Evolutionary conservation across 2,888 invertebrate genomes (phyloP).

Genomic region (Sericinus montela): DNA sequence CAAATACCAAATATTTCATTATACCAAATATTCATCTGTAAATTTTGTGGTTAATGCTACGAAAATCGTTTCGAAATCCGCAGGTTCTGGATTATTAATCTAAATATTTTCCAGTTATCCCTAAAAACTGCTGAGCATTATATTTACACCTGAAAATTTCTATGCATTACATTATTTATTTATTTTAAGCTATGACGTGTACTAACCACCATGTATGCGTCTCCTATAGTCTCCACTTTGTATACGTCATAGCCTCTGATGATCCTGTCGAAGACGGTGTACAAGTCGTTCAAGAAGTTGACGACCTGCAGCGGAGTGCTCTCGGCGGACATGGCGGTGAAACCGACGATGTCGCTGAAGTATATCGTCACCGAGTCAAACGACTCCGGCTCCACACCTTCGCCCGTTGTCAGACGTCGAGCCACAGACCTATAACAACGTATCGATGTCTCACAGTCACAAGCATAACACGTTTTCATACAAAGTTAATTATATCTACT

Average conservation of each 20-base stretch:
- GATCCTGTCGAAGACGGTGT: conserved; percentile 97
- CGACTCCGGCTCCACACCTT: conserved; percentile 94
- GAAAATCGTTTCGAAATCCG: too few species aligned
- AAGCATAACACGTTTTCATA: neutral
- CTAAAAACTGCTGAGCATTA: neutral
- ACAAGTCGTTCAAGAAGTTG: conserved; percentile 97
- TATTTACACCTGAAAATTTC: neutral
- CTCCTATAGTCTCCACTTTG: conserved; percentile 97
- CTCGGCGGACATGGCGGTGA: conserved; percentile 96
- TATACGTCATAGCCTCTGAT: conserved; percentile 98
- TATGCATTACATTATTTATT: neutral
- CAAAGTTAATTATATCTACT: conserved; percentile 10
- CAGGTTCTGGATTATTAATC: too few species aligned
- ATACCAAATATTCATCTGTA: too few species aligned
- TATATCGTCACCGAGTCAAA: conserved; percentile 97
- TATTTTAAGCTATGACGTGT: neutral
- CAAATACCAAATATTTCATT: too few species aligned
- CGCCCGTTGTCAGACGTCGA: conserved; percentile 90
- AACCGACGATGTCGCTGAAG: conserved; percentile 98
- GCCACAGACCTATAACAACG: conserved; percentile 88
- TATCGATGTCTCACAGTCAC: conserved; percentile 8
- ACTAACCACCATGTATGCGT: conserved; percentile 84
- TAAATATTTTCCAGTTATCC: too few species aligned
- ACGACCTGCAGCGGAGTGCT: conserved; percentile 97
- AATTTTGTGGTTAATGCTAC: too few species aligned